Base-by-base conservation (phyloP, 2,888 invertebrate genomes). In the Odontomyia ornata region DNA sequence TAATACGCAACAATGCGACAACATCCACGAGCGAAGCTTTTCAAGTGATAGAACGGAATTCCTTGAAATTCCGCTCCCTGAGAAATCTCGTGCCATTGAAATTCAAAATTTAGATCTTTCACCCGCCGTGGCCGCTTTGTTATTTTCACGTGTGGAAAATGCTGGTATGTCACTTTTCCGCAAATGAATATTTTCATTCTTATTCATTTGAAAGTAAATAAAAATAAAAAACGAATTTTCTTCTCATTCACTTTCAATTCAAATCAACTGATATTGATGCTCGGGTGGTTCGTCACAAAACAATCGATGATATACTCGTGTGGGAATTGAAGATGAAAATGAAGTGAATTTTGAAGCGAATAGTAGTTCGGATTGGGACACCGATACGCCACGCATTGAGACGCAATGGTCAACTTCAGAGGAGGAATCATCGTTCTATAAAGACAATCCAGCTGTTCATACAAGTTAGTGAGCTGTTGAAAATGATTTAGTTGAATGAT, bases 1-100 rank as follows among this genome's bases (percentile, higher is more conserved):
- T 18, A 21, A 1, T 9, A 18, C 25, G 13, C 21, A 27, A 23
- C 36, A 36, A 36, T 36, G 36, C 36, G 75, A 75, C 28, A 62
- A 47, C 43, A 46, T 25, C 36, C 56, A 69, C 67, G 79, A 80
- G 75, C 67, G 76, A 71, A 80, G 80, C 76, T 72, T 78, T 60
- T 80, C 80, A 21, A 80, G 80, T 78, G 80, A 80, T 72, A 77
- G 73, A 25, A 80, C 80, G 25, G 80, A 80, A 76, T 80, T 80
- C 72, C 69, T 80, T 75, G 80, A 80, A 23, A 75, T 80, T 28
- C 77, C 77, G 0, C 18, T 69, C 46, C 77, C 77, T 47, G 36
- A 60, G 21, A 30, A 47, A 21, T 62, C 67, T 57, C 57, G 65
- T n/a, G 77, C 76, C 21, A 67, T 79, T 43, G 75, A 79, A 75